Evolutionary conservation across 2,888 invertebrate genomes (phyloP).

Genomic region (Caenorhabditis sp.): DNA sequence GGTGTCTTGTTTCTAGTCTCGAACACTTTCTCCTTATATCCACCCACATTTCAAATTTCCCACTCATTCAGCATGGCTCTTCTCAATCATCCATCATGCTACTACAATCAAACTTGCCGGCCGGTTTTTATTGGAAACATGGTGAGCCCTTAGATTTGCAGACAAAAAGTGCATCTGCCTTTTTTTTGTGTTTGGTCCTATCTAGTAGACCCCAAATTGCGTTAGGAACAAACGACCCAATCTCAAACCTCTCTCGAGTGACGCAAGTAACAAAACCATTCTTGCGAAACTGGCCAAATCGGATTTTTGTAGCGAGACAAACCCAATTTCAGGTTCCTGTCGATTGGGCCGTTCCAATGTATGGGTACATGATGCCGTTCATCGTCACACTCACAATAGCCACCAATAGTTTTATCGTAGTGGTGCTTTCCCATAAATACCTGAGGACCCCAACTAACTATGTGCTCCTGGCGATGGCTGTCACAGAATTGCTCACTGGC

Average conservation of each 20-base stretch:
- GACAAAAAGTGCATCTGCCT: conserved; percentile 16
- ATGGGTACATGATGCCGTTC: conserved; percentile 82
- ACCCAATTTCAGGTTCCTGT: conserved; percentile 76
- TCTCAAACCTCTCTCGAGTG: conserved; percentile 21
- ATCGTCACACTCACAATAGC: conserved; percentile 79
- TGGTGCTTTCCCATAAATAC: conserved; percentile 79
- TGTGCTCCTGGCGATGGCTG: conserved; percentile 82
- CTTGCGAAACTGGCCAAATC: background rate
- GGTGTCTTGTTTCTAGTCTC: conserved; percentile 31
- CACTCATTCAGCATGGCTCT: background rate
- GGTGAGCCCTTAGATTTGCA: conserved; percentile 50
- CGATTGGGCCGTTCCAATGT: conserved; percentile 80
- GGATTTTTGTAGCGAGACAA: conserved; percentile 2
- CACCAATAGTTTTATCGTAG: conserved; percentile 81
- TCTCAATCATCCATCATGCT: conserved; percentile 69
- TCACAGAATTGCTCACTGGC: conserved; percentile 80
- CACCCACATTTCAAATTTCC: background rate
- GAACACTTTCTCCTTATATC: conserved; percentile 4
- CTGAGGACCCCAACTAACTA: conserved; percentile 82
- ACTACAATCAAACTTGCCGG: conserved; percentile 70
- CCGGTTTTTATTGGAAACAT: conserved; percentile 72
- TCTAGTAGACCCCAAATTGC: conserved; percentile 38
- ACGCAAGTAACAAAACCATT: conserved; percentile 24
- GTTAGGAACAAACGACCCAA: conserved; percentile 46
- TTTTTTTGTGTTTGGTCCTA: conserved; percentile 25